These are phyloP conservation scores for Dorcus parallelipipedus DNA, from an alignment of 2,888 invertebrate species.

Conservation along the genomic window DNA sequence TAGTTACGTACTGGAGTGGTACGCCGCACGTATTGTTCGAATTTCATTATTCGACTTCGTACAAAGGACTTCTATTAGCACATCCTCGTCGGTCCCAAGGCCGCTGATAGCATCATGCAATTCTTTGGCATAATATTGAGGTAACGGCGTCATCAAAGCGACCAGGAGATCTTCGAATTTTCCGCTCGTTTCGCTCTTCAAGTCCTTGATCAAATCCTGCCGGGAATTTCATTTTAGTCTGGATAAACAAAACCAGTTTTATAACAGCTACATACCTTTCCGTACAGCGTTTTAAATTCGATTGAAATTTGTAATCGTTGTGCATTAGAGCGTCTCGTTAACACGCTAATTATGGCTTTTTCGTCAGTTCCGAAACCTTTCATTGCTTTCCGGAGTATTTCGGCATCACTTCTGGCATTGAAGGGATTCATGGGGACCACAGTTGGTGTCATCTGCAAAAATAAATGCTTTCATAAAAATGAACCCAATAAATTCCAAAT, in stretches of 20 bases:
- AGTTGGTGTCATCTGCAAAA: constrained; percentile 68
- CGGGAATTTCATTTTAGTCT: constrained; percentile 15
- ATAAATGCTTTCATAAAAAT: neutral
- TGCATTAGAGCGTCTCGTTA: constrained; percentile 76
- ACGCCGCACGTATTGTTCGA: constrained; percentile 72
- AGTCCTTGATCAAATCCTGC: constrained; percentile 72
- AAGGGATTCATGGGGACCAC: constrained; percentile 73
- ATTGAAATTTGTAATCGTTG: constrained; percentile 81
- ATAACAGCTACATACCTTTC: constrained; percentile 60
- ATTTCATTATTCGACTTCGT: constrained; percentile 84
- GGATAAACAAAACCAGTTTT: neutral
- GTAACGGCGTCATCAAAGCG: constrained; percentile 80
- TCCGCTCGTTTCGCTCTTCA: constrained; percentile 86
- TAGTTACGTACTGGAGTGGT: constrained; percentile 65
- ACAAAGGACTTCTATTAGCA: constrained; percentile 84
- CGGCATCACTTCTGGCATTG: constrained; percentile 77
- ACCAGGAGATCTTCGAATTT: constrained; percentile 81
- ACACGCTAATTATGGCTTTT: constrained; percentile 78
- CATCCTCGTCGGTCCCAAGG: constrained; percentile 80
- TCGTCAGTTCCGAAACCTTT: constrained; percentile 92
- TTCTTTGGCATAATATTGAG: constrained; percentile 80
- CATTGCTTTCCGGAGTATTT: constrained; percentile 82
- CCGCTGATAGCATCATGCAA: constrained; percentile 81
- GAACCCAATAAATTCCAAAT: no score
- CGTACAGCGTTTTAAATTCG: constrained; percentile 82